These are phyloP conservation scores for Agrotis clavis DNA, from an alignment of 2,888 invertebrate genomes.

Conservation along the genomic window DNA sequence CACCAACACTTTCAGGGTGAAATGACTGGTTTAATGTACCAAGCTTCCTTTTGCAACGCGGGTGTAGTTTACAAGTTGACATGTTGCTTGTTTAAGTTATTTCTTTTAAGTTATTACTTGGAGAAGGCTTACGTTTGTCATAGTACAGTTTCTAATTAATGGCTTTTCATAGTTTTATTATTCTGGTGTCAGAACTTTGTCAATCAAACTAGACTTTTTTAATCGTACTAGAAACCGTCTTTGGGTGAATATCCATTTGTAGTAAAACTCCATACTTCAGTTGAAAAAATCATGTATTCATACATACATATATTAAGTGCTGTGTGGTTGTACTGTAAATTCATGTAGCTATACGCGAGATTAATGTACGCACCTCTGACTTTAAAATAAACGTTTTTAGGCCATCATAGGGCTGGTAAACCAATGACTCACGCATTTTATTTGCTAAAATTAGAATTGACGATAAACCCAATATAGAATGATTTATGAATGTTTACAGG, in stretches of 20 bases:
- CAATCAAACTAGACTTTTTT: neutral
- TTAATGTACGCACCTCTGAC: slow-evolving; percentile 23
- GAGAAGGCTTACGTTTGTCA: no score
- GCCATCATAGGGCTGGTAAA: slow-evolving; percentile 6
- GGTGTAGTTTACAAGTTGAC: slow-evolving; percentile 1
- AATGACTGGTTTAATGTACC: slow-evolving; percentile 30
- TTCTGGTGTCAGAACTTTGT: neutral
- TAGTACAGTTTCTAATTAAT: neutral
- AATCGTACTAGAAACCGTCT: neutral
- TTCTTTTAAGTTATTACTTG: no score
- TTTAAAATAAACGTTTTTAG: slow-evolving; percentile 26
- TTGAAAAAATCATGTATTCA: no score
- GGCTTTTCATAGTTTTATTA: neutral
- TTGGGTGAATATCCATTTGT: neutral
- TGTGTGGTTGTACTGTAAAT: slow-evolving; percentile 21
- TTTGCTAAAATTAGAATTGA: slow-evolving; percentile 9
- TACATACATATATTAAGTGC: neutral
- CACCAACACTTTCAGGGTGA: slow-evolving; percentile 4
- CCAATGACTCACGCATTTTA: slow-evolving; percentile 24
- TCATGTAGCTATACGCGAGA: neutral
- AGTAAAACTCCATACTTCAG: neutral
- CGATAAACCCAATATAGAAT: neutral
- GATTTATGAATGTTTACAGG: slow-evolving; percentile 28
- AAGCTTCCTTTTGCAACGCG: slow-evolving; percentile 6
- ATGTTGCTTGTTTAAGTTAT: neutral